Evolutionary conservation across 1,140 invertebrate genomes (phyloP).

Genomic region (Gonioctena quinquepunctata): DNA sequence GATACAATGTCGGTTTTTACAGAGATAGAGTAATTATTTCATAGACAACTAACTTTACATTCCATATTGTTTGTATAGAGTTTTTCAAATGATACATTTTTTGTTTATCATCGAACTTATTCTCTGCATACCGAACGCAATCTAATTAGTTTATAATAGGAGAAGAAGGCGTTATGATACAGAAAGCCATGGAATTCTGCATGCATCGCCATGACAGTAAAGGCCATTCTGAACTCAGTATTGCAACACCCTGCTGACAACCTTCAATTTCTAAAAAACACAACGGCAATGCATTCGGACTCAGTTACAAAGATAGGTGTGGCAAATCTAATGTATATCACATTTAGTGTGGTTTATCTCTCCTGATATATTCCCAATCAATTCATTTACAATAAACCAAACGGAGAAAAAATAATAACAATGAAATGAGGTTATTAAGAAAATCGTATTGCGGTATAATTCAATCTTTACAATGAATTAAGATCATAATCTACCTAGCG

Average conservation of each 20-base stretch:
- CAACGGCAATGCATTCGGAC: not conserved
- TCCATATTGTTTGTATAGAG: too few relatives aligned
- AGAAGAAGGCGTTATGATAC: not conserved
- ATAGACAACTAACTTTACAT: too few relatives aligned
- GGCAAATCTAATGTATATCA: slow-evolving; percentile 12
- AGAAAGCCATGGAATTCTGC: not conserved
- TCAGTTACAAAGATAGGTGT: slow-evolving; percentile 6
- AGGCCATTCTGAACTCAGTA: not conserved
- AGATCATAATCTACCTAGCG: not conserved
- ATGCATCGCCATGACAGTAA: slow-evolving; percentile 6
- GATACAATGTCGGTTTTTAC: too few relatives aligned
- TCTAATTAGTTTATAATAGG: too few relatives aligned
- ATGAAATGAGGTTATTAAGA: not conserved
- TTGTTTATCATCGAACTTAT: too few relatives aligned
- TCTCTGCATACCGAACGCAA: too few relatives aligned
- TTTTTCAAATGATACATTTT: too few relatives aligned
- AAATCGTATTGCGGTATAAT: not conserved
- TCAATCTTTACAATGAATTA: not conserved
- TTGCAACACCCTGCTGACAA: slow-evolving; percentile 9
- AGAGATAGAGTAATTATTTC: too few relatives aligned
- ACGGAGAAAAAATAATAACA: not conserved
- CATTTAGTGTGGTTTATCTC: not conserved
- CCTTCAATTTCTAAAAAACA: slow-evolving; percentile 4
- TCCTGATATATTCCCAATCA: not conserved
- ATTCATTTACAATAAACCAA: not conserved